Conservation (phyloP, 2,797 vertebrate species). For the Tokudaia muenninki region DNA sequence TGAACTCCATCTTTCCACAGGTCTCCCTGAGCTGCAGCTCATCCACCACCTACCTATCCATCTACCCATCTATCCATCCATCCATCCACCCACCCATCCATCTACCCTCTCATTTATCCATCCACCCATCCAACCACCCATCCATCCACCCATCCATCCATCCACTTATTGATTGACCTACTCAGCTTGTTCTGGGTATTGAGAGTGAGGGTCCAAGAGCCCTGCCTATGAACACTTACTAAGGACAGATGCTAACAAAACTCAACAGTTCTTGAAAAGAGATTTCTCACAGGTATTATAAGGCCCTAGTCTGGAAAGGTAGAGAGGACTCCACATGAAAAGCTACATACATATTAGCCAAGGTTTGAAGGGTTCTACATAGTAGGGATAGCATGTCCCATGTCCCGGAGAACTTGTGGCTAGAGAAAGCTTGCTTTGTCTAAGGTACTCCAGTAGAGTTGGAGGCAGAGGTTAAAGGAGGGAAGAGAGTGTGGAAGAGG, state of each 20-base stretch:
- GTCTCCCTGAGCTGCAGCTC: not conserved
- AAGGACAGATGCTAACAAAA: not conserved
- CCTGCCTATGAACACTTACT: not conserved
- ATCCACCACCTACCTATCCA: not conserved
- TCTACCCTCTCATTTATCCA: not conserved
- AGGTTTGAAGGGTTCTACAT: not conserved
- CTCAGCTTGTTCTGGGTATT: not conserved
- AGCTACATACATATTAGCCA: not conserved
- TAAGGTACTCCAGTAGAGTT: not conserved
- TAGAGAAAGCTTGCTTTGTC: not conserved
- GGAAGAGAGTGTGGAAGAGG: not conserved
- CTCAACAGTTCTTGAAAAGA: not conserved
- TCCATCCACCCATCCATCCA: not conserved
- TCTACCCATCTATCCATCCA: not conserved
- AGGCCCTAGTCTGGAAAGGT: not conserved
- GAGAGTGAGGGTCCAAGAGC: conserved; percentile 2
- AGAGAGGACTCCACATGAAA: not conserved
- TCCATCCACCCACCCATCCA: not conserved
- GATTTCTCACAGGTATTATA: not conserved
- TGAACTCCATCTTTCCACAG: conserved; percentile 30
- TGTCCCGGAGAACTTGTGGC: not conserved
- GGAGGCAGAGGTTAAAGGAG: not conserved
- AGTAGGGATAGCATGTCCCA: not conserved
- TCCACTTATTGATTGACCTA: not conserved
- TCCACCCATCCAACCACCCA: not conserved